Evolutionary conservation across 2,113 vertebrate genomes (phyloP).

Genomic region (Diadophis punctatus): DNA sequence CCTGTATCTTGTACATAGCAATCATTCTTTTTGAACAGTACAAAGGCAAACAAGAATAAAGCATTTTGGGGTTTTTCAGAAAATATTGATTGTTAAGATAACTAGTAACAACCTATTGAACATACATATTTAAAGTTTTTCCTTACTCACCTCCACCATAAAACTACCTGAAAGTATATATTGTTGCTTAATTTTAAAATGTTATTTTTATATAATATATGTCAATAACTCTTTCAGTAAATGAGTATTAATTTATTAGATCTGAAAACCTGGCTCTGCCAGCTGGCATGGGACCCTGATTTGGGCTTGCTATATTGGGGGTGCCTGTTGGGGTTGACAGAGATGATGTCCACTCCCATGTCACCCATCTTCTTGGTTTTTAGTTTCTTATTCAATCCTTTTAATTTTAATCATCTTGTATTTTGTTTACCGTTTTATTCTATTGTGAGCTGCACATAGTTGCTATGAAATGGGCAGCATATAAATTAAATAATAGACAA

Average conservation of each 20-base stretch:
- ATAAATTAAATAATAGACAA: background rate
- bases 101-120: background rate
- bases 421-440: background rate
- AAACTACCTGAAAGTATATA: background rate
- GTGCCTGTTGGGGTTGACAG: background rate
- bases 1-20: background rate
- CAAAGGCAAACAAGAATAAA: background rate
- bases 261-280: background rate
- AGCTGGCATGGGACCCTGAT: background rate
- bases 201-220: background rate
- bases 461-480: background rate
- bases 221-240: background rate
- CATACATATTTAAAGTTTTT: background rate
- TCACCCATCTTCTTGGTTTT: background rate
- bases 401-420: background rate
- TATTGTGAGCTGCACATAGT: background rate
- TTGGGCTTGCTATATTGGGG: background rate
- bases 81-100: background rate
- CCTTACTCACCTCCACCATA: background rate
- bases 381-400: background rate
- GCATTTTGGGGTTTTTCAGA: background rate
- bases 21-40: background rate
- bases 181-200: background rate
- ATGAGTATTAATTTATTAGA: background rate
- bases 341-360: background rate